Conservation (phyloP, 2,113 vertebrate genomes). For the Larimichthys crocea region DNA sequence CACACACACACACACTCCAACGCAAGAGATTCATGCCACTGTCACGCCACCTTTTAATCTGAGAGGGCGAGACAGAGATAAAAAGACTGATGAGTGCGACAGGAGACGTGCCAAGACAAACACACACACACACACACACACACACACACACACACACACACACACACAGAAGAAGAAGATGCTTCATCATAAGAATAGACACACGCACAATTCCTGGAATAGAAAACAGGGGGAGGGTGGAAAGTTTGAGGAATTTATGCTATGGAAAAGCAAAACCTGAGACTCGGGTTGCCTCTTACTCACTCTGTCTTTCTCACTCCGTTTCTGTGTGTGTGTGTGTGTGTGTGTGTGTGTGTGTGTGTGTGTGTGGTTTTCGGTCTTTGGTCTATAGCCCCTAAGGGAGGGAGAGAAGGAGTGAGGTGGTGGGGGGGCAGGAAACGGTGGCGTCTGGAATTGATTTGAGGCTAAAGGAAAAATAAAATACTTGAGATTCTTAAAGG, state of each 20-base stretch:
- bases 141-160: too few relatives aligned
- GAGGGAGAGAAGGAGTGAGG: conserved; percentile 38
- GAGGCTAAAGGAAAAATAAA: conserved; percentile 84
- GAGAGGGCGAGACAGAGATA: conserved; percentile 1
- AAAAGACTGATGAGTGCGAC: conserved; percentile 33
- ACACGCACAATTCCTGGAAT: conserved; percentile 42
- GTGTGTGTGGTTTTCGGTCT: conserved; percentile 47
- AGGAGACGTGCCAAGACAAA: conserved; percentile 28
- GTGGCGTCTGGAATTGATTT: conserved; percentile 85
- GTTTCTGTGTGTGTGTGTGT: conserved; percentile 16
- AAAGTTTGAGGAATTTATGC: conserved; percentile 50
- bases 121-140: too few relatives aligned
- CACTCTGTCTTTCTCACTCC: conserved; percentile 21
- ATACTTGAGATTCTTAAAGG: conserved; percentile 83
- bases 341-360: conserved; percentile 45
- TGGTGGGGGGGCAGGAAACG: conserved; percentile 77
- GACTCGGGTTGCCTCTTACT: conserved; percentile 8
- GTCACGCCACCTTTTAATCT: conserved; percentile 46
- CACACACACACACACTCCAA: not conserved
- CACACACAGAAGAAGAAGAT: not conserved
- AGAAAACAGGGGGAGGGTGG: conserved; percentile 11
- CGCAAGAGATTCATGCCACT: conserved; percentile 35
- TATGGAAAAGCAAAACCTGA: conserved; percentile 52
- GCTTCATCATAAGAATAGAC: conserved; percentile 8
- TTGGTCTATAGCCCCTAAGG: conserved; percentile 42